Conservation (phyloP, 2,113 vertebrate genomes). For the Chascanopsetta lugubris region DNA sequence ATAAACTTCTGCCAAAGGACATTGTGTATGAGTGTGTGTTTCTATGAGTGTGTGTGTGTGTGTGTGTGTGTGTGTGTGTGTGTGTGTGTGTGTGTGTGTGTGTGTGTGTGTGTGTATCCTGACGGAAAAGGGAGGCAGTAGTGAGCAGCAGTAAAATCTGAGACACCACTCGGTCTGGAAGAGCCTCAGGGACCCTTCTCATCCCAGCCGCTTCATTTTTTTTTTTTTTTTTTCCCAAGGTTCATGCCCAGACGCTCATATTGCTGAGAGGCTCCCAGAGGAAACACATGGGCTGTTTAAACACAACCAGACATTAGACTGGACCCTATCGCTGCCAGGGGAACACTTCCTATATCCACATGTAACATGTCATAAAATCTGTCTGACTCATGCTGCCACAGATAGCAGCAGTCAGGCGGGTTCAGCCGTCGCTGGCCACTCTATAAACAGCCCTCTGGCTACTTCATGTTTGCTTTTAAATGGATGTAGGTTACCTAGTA, state of each 20-base stretch:
- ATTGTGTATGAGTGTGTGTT: background rate
- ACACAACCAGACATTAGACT: constrained; percentile 79
- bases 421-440: constrained; percentile 55
- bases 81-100: constrained; percentile 32
- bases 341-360: constrained; percentile 81
- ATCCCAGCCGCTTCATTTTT: constrained; percentile 58
- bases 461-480: constrained; percentile 66
- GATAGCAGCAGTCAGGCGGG: constrained; percentile 62
- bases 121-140: constrained; percentile 52
- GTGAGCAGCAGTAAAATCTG: constrained; percentile 56
- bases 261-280: constrained; percentile 79
- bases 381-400: constrained; percentile 68
- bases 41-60: constrained; percentile 23
- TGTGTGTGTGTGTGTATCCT: constrained; percentile 29
- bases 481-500: constrained; percentile 65
- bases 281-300: constrained; percentile 80
- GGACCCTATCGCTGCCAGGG: constrained; percentile 72
- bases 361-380: constrained; percentile 80
- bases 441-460: constrained; percentile 61
- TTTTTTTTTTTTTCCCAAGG: constrained; percentile 62
- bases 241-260: constrained; percentile 78
- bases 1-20: constrained; percentile 59
- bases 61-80: constrained; percentile 34
- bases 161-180: constrained; percentile 83
- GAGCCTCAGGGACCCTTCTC: constrained; percentile 83